Conservation (phyloP, 1,140 invertebrate genomes). For the Linepithema humile region DNA sequence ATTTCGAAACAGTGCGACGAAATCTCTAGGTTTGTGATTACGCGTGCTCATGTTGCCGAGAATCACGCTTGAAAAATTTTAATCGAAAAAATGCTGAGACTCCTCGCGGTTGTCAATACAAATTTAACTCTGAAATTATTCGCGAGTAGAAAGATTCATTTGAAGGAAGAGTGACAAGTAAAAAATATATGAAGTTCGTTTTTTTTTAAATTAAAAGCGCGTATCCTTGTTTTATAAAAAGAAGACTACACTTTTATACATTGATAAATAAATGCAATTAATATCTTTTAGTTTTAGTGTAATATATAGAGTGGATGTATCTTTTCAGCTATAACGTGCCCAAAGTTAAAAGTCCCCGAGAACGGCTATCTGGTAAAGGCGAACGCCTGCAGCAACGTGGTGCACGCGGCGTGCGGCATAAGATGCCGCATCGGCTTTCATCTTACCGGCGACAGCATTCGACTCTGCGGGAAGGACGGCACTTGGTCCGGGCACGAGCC, state of each 20-base stretch:
- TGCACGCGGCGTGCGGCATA: constrained; percentile 89
- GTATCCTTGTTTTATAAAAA: too few relatives aligned
- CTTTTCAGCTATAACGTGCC: constrained; percentile 86
- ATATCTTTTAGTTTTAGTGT: not conserved
- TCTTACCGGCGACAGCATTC: constrained; percentile 87
- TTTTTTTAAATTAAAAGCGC: too few relatives aligned
- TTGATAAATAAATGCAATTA: too few relatives aligned
- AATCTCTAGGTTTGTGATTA: constrained; percentile 64
- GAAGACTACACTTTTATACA: too few relatives aligned
- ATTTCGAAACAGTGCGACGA: constrained; percentile 61
- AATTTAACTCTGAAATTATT: constrained; percentile 15
- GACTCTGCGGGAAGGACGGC: constrained; percentile 88
- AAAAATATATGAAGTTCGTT: too few relatives aligned
- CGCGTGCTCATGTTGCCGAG: constrained; percentile 67
- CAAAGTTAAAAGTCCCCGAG: constrained; percentile 85
- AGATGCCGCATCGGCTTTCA: constrained; percentile 88
- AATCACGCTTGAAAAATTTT: not conserved
- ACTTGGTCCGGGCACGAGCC: constrained; percentile 88
- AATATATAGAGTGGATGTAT: not conserved
- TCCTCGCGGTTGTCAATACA: not conserved
- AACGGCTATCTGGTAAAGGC: constrained; percentile 89
- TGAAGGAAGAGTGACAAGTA: too few relatives aligned
- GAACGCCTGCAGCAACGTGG: constrained; percentile 86
- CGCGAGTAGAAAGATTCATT: too few relatives aligned
- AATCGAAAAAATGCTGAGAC: not conserved